These are phyloP conservation scores for Chaetogeoica ovagalla DNA, from an alignment of 2,888 invertebrate genomes.

Conservation along the genomic window DNA sequence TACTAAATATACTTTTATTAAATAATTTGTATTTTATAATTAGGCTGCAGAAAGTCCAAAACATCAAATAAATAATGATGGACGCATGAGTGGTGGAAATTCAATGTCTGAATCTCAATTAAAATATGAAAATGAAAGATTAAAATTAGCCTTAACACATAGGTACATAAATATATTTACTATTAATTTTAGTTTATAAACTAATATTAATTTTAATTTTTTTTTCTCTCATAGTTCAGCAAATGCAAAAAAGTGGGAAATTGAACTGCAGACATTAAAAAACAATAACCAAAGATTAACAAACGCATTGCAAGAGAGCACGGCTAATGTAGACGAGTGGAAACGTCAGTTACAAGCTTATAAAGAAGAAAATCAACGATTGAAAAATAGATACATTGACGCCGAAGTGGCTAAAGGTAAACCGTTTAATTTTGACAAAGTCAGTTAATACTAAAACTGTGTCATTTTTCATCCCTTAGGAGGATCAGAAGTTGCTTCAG, in stretches of 20 bases:
- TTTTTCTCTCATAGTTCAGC: conserved; percentile 74
- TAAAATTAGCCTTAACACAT: conserved; percentile 92
- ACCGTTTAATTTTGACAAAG: neutral
- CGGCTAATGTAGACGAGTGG: conserved; percentile 98
- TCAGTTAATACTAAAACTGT: neutral
- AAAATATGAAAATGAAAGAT: conserved; percentile 94
- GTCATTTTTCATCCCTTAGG: conserved; percentile 58
- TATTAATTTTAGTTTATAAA: conserved; percentile 7
- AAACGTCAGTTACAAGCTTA: conserved; percentile 92
- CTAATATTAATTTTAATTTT: neutral
- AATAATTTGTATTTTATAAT: conserved; percentile 16
- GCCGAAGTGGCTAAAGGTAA: conserved; percentile 71
- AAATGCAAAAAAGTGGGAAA: conserved; percentile 98
- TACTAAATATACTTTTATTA: neutral
- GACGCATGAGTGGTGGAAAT: conserved; percentile 55
- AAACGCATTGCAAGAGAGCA: conserved; percentile 91
- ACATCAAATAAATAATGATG: conserved; percentile 61
- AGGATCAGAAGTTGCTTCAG: conserved; percentile 73
- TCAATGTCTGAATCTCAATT: conserved; percentile 76
- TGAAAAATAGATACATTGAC: conserved; percentile 74
- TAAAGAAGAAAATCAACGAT: conserved; percentile 85
- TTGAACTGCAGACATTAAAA: conserved; percentile 92
- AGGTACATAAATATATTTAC: conserved; percentile 66
- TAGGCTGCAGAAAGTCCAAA: conserved; percentile 67
- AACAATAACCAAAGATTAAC: conserved; percentile 94